phyloP scores from a whole-genome alignment of 1,140 invertebrate genomes.

The Bicyclus anynana region DNA sequence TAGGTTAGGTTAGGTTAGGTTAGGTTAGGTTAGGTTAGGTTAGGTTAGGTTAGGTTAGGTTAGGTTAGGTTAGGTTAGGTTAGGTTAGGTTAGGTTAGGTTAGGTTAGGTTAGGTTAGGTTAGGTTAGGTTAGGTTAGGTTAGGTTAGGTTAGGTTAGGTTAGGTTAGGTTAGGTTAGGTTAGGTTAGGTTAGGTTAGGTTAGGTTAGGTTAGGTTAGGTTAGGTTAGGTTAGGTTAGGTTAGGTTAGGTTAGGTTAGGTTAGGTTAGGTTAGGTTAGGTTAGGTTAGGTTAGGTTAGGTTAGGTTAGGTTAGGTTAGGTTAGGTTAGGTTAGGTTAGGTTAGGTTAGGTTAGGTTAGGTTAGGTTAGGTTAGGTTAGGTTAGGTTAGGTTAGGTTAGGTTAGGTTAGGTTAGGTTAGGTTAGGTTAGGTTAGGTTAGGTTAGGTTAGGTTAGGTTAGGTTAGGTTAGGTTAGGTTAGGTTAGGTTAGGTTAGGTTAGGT shows the following conservation, averaged over 20 bases:
- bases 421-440: conserved; percentile 37
- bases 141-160: conserved; percentile 6
- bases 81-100: conserved; percentile 12
- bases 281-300: conserved; percentile 34
- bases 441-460: conserved; percentile 37
- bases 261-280: conserved; percentile 34
- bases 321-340: conserved; percentile 32
- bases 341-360: conserved; percentile 31
- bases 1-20: conserved; percentile 32
- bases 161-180: conserved; percentile 1
- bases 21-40: conserved; percentile 27
- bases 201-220: conserved; percentile 33
- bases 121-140: conserved; percentile 21
- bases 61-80: conserved; percentile 6
- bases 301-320: conserved; percentile 19
- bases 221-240: conserved; percentile 34
- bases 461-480: conserved; percentile 21
- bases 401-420: conserved; percentile 34
- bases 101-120: conserved; percentile 13
- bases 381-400: conserved; percentile 33
- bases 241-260: conserved; percentile 31
- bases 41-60: conserved; percentile 5
- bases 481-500: conserved; percentile 35
- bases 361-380: too few species aligned
- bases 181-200: conserved; percentile 33